Evolutionary conservation across 2,888 invertebrate species (phyloP).

Genomic region (Hylaea fasciaria): DNA sequence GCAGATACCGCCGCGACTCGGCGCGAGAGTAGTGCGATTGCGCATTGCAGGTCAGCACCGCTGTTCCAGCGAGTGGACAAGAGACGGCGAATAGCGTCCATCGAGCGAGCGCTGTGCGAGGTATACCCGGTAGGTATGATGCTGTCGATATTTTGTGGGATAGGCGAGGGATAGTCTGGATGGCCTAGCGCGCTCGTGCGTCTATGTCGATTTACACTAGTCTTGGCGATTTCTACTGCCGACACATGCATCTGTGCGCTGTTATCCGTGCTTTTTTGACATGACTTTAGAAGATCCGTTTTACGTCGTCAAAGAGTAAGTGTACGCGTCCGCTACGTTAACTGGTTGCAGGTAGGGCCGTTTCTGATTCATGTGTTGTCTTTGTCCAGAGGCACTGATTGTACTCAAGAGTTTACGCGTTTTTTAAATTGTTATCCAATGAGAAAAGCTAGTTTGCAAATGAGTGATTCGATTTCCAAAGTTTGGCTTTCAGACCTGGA

Average conservation of each 20-base stretch:
- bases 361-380: neutral
- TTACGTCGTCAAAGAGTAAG: conserved; percentile 99
- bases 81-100: conserved; percentile 69
- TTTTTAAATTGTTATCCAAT: no score
- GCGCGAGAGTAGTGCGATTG: conserved; percentile 58
- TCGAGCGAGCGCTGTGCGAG: conserved; percentile 58
- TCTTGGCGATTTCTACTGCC: conserved; percentile 39
- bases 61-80: conserved; percentile 66
- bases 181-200: conserved; percentile 54
- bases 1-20: neutral
- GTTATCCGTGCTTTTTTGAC: conserved; percentile 84
- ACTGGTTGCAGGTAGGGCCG: neutral
- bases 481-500: neutral
- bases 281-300: conserved; percentile 99
- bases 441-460: no score
- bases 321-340: conserved; percentile 47
- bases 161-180: conserved; percentile 67
- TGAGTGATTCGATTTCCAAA: no score
- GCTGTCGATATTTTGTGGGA: conserved; percentile 81
- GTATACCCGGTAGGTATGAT: conserved; percentile 63
- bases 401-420: neutral
- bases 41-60: conserved; percentile 65
- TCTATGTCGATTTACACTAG: conserved; percentile 47
- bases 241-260: conserved; percentile 69
- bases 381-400: neutral